Evolutionary conservation across 2,113 vertebrate genomes (phyloP), one percentile per base, ranked within the genome.

Genomic region (Eretmodus cyanostictus): DNA sequence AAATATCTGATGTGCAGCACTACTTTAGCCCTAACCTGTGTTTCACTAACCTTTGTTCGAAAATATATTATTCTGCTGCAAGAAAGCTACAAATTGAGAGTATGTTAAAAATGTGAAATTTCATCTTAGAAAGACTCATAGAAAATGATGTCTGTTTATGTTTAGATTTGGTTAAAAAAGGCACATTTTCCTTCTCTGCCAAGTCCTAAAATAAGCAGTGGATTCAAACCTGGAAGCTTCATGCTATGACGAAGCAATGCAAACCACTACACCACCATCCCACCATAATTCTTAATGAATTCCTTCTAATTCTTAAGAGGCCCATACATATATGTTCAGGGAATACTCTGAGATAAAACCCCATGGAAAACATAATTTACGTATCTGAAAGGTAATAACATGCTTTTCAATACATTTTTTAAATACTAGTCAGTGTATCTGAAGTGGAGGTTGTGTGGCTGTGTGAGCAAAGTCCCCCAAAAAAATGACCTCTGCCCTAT

Each of bases 401-500:
- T 68, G 59, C 9, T 34, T 34, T 63, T 34, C 29, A 63, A 63
- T 36, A 7, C 29, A 34, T 63, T 9, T 68, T 71, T 73, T 4
- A 73, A 27, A 27, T 73, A 73, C 8, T 27, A 73, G 7, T 73
- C 3, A 6, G 38, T 42, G n/a, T 16, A 27, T 42, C n/a, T 71
- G 36, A 14, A 71, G 36, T 71, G 63, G n/a, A 14, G 36, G 36
- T 68, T 40, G 66, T 9, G 36, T 42, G 36, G 12, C 61, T 66
- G 61, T 66, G 9, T 63, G 59, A 36, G 9, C 31, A 36, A 0
- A n/a, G 31, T 66, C 17, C 29, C 29, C 16, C 2, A 0, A 4
- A 61, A 61, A 34, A 59, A 31, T 34, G 29, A 34, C 5, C 59
- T 34, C 29, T 63, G 59, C 16, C 29, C 59, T 19, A 34, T 11